Base-by-base conservation (phyloP, 1,140 invertebrate species). In the Phortica variegata region DNA sequence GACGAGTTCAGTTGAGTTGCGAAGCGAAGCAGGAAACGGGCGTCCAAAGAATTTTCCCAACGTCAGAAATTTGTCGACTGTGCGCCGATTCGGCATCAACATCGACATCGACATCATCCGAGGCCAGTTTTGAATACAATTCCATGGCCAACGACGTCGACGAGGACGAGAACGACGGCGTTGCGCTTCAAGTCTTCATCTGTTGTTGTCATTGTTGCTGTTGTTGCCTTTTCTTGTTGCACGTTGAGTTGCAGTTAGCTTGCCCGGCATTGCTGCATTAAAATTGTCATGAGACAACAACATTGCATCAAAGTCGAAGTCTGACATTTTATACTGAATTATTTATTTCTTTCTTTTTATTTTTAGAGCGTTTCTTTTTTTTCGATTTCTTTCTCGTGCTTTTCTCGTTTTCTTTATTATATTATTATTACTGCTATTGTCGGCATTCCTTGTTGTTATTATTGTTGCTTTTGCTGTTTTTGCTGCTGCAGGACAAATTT, bases 321-420 rank as follows among this genome's bases (percentile, higher is more conserved):
- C 63, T 68, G 63, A 68, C 63, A 66, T 68, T 66, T 68, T 66
- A 63, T 63, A 60, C 60, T 66, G 63, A 66, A 66, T 68, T 66
- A 66, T 66, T 66, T 66, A 66, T 66, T 60, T 68, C 60, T 60
- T 63, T 66, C 58, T 60, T 29, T 40, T 54, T 52, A 49, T 47
- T 37, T 39, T 51, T 32, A 52, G 47, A 47, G 56, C 37, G 40
- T 56, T 56, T 43, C 41, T 38, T 47, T 15, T 44, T 47, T 42
- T 47, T 56, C 33, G 18, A 44, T 15, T 2, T 4, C 17, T 12
- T 26, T 41, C 42, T 26, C n/a, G n/a, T n/a, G n/a, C n/a, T n/a
- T n/a, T n/a, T n/a, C n/a, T n/a, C n/a, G n/a, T n/a, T n/a, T n/a
- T n/a, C n/a, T n/a, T n/a, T n/a, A n/a, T 10, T 5, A 4, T n/a